Base-by-base conservation (phyloP, 1,140 invertebrate species). In the Calliopsis andreniformis region DNA sequence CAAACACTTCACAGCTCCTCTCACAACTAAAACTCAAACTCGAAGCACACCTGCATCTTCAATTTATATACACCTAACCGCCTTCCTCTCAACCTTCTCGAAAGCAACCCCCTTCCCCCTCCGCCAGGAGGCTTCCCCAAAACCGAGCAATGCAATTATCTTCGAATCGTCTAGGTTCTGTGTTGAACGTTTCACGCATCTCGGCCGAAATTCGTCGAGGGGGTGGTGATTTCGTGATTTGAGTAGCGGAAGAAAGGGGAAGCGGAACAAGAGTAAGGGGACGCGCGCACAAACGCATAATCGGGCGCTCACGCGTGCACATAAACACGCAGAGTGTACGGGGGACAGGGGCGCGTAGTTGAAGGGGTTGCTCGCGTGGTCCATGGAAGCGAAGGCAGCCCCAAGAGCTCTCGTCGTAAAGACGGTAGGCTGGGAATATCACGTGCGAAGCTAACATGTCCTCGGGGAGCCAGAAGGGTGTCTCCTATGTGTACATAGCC, bases 381-480 rank as follows among this genome's bases (percentile, higher is more conserved):
- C 30, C 49, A 45, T 58, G 71, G 55, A 75, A 61, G 39, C 45
- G 39, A 45, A 82, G 55, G 64, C 51, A 45, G 67, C 51, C 47
- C n/a, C 47, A 61, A 69, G 77, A 53, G 70, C 66, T 59, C 80
- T 85, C 53, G 67, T 80, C 81, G 78, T 70, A 78, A 80, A 78
- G 82, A 69, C 73, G 77, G 35, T 59, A 72, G 67, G 53, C 78
- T 73, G 79, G 69, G 76, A 85, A 83, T 84, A 85, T 84, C 85
- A 86, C 83, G 85, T 85, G 78, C 81, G 73, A 79, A 78, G 79
- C 77, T 87, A 87, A 84, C 85, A 86, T 83, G 79, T 86, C 85
- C 81, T 79, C 55, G 6, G 82, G 64, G 82, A 80, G 23, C 12
- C 25, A 28, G 43, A 32, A 77, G 73, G 66, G 62, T 77, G 73